Evolutionary conservation across 2,113 vertebrate genomes (phyloP), one percentile per base, ranked within the genome.

Genomic region (Malaclemys terrapin): DNA sequence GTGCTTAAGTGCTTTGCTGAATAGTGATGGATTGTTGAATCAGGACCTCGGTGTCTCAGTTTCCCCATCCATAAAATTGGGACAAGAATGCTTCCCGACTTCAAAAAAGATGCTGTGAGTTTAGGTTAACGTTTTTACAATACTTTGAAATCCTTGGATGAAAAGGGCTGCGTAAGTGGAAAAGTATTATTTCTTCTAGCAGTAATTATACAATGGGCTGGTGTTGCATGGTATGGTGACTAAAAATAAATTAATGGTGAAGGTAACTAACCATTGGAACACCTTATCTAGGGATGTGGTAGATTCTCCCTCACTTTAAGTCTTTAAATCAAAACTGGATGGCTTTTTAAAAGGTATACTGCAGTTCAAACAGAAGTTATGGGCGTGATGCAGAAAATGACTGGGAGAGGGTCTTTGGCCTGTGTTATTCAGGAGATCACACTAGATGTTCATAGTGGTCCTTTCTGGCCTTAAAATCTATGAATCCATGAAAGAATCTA

Each of bases 381-480:
- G 42, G 5, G 5, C 12, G 6, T 45, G 42, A 25, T 24, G 6
- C 42, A 45, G 24, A 45, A 31, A 76, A 76, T 76, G 38, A 76
- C 42, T 76, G 24, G 22, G 72, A 13, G 24, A 76, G 72, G 22
- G 47, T 76, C 42, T 45, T 14, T 76, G 72, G 10, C 72, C 42
- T 76, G 42, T 47, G 72, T 25, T 45, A 76, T 27, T 11, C 38
- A 76, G 69, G 38, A 42, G 69, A 42, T 75, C 38, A 10, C 10
- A 42, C 9, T 75, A 25, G 20, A 9, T 22, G n/a, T 5, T 42
- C n/a, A 11, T 42, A 75, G 38, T 42, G 72, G 82, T 31, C 19
- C 19, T 25, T 92, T 10, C 62, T 93, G 83, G 49, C 93, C 85
- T 91, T 84, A 62, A 94, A 95, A 94, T 85, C 53, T 95, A 87